A percentile compares a stretch with the other conserved stretches of the same genome.
Conservation (phyloP, 2,797 vertebrate genomes). For the Strix occidentalis region DNA sequence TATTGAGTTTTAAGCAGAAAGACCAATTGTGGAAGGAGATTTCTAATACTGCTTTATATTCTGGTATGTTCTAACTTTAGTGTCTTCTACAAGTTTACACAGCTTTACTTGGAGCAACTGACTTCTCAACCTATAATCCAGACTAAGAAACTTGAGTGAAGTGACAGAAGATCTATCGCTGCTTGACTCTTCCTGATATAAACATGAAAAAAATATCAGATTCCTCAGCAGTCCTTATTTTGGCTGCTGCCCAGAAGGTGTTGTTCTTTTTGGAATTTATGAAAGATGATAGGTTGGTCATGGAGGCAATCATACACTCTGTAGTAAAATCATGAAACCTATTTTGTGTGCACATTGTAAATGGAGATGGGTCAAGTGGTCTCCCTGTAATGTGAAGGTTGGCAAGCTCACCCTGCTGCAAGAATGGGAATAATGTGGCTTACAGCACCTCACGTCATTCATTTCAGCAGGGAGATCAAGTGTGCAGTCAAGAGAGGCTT, state of each 20-base stretch:
- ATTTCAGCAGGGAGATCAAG: constrained; percentile 32
- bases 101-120: not conserved
- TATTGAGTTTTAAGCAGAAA: not conserved
- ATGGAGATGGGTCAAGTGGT: constrained; percentile 37
- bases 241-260: constrained; percentile 33
- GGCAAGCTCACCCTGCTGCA: not conserved
- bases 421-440: constrained; percentile 26
- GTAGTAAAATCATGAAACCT: constrained; percentile 51
- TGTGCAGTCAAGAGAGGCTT: constrained; percentile 7
- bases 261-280: not conserved
- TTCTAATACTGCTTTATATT: not conserved
- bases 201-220: constrained; percentile 12
- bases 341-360: constrained; percentile 30
- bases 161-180: not conserved
- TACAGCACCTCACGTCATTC: constrained; percentile 24
- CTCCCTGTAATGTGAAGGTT: not conserved
- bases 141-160: constrained; percentile 10
- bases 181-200: not conserved
- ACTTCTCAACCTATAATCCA: not conserved
- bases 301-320: not conserved
- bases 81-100: not conserved
- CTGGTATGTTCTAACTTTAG: not conserved
- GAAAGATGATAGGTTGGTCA: constrained; percentile 20
- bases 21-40: not conserved
- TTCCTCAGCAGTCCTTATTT: constrained; percentile 17